Percentiles rank a stretch among this genome's conserved stretches.
Evolutionary conservation across 2,113 vertebrate species (phyloP).

Genomic region (Orycteropus afer): DNA sequence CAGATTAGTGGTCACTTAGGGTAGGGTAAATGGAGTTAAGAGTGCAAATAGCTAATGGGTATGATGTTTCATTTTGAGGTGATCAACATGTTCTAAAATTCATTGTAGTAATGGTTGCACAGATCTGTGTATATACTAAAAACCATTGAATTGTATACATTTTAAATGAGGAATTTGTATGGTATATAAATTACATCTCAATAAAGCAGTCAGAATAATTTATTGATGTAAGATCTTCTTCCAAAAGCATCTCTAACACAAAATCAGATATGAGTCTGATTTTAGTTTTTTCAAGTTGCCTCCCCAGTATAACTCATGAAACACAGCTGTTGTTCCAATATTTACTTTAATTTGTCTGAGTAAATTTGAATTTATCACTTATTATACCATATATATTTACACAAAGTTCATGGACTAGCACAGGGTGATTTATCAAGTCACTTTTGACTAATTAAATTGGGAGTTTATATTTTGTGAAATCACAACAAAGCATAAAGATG

Average conservation of each 20-base stretch:
- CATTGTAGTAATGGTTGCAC: not conserved
- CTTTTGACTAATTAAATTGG: not conserved
- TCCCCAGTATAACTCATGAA: not conserved
- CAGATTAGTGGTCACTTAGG: not conserved
- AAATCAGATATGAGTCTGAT: not conserved
- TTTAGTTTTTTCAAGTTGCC: not conserved
- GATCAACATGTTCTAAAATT: constrained; percentile 9
- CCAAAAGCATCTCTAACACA: not conserved
- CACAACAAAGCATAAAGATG: not conserved
- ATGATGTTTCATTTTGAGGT: not conserved
- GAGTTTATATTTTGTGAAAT: not conserved
- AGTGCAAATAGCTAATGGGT: not conserved
- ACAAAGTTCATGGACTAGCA: not conserved
- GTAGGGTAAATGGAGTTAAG: not conserved
- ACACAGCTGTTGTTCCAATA: not conserved
- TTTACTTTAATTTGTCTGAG: not conserved
- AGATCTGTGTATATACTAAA: no score
- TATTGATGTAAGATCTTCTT: not conserved
- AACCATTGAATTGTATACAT: not conserved
- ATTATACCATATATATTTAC: not conserved
- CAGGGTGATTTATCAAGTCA: not conserved
- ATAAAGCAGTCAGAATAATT: not conserved
- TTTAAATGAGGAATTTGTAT: not conserved
- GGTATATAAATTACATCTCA: not conserved
- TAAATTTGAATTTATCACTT: not conserved